Evolutionary conservation across 2,113 vertebrate species (phyloP).

Genomic region (Ramphastos sulfuratus): DNA sequence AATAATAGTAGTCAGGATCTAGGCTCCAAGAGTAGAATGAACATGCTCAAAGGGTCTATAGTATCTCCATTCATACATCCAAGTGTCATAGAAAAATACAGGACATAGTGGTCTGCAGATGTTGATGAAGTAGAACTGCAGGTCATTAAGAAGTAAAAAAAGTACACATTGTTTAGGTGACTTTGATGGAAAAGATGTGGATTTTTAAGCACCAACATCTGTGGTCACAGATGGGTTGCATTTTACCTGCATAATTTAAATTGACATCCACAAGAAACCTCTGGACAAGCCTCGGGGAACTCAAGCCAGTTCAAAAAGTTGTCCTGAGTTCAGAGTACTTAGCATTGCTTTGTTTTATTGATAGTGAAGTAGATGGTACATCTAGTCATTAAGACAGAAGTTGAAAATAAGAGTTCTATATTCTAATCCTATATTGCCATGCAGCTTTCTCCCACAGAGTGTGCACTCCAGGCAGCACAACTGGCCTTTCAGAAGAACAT

Average conservation of each 20-base stretch:
- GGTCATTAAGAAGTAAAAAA: neutral
- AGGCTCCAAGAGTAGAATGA: neutral
- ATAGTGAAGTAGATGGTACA: neutral
- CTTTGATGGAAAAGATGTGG: neutral
- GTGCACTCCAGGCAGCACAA: neutral
- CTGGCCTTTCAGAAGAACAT: neutral
- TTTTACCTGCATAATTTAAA: neutral
- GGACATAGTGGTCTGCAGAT: neutral
- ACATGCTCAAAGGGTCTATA: too few species aligned
- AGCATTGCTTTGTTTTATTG: neutral
- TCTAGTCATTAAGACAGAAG: neutral
- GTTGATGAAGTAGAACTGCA: neutral
- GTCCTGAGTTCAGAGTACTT: neutral
- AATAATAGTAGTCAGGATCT: neutral
- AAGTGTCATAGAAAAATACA: neutral
- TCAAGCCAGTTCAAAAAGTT: neutral
- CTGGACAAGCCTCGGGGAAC: neutral
- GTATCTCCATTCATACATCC: neutral
- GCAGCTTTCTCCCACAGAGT: neutral
- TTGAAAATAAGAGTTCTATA: neutral
- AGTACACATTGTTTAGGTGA: neutral
- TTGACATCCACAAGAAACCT: neutral
- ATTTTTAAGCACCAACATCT: neutral
- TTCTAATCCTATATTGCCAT: neutral
- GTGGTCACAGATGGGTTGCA: neutral